These are phyloP conservation scores for Megathymus violae DNA, from an alignment of 1,140 invertebrate genomes.

Conservation along the genomic window DNA sequence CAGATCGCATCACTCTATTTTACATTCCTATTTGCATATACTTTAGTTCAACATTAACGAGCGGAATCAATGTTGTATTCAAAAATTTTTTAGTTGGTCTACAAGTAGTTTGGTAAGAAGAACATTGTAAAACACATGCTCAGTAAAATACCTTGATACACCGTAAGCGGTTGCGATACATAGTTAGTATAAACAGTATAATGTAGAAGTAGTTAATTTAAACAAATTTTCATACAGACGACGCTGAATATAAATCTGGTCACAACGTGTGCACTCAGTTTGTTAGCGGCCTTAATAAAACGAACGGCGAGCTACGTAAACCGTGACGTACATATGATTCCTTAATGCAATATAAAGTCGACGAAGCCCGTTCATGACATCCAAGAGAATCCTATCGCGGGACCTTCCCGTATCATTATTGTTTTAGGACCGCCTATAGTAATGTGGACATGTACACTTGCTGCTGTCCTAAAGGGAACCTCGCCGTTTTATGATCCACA, in stretches of 20 bases:
- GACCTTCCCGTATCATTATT: constrained; percentile 60
- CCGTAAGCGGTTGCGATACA: neutral
- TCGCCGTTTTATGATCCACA: constrained; percentile 60
- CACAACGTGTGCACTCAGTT: constrained; percentile 10
- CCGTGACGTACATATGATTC: constrained; percentile 21
- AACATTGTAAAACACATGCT: neutral
- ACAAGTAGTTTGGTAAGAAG: too few species aligned
- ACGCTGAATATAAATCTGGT: constrained; percentile 13
- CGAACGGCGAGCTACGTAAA: constrained; percentile 18
- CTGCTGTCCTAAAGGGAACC: constrained; percentile 60
- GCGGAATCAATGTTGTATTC: neutral
- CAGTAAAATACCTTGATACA: neutral
- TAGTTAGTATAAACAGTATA: neutral
- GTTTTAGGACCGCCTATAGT: constrained; percentile 61
- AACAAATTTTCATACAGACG: constrained; percentile 7
- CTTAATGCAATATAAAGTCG: constrained; percentile 40
- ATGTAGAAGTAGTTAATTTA: neutral
- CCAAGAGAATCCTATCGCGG: constrained; percentile 57
- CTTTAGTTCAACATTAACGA: neutral
- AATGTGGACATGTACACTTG: constrained; percentile 55
- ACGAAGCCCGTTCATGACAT: constrained; percentile 54
- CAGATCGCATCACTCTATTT: neutral
- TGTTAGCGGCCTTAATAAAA: constrained; percentile 27
- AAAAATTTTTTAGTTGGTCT: neutral
- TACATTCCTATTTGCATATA: neutral